Conservation (phyloP, 2,797 vertebrate species). For the Amblyopsis hoosieri region DNA sequence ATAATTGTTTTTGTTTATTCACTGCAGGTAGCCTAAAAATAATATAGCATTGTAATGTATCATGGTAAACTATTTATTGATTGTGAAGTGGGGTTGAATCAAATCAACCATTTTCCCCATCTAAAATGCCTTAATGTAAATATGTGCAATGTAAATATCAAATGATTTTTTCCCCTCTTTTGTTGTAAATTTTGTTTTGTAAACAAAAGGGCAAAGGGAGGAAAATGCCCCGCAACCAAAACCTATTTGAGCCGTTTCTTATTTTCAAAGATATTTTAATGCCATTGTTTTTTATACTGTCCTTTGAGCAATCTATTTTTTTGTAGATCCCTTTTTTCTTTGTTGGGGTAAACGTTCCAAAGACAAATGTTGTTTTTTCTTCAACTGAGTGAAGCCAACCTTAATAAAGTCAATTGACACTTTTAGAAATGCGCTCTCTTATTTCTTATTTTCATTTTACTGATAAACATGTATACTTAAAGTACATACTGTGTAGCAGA, state of each 20-base stretch:
- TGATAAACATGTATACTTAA: too few species aligned
- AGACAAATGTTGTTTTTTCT: constrained; percentile 80
- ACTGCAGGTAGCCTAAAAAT: constrained; percentile 70
- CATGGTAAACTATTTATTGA: constrained; percentile 80
- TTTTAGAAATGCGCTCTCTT: constrained; percentile 59
- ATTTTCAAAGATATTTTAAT: constrained; percentile 74
- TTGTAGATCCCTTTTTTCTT: constrained; percentile 64
- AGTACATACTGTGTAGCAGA: not conserved
- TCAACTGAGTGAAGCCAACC: constrained; percentile 81
- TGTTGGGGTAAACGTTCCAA: constrained; percentile 78
- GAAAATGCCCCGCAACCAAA: constrained; percentile 85
- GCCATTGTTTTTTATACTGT: constrained; percentile 73
- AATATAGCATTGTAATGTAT: constrained; percentile 72
- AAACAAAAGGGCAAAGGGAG: constrained; percentile 83
- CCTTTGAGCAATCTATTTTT: constrained; percentile 76
- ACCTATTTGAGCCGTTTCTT: constrained; percentile 85
- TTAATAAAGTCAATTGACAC: constrained; percentile 81
- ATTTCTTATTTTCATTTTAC: not conserved
- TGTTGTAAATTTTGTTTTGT: constrained; percentile 80
- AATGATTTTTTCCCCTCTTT: constrained; percentile 77
- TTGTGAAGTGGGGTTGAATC: constrained; percentile 75
- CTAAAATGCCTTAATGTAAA: constrained; percentile 93
- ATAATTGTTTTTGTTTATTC: constrained; percentile 62
- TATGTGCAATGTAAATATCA: constrained; percentile 96
- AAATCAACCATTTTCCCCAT: constrained; percentile 71